phyloP scores from a whole-genome alignment of 2,797 vertebrate species.

The Scarus forsteni region DNA sequence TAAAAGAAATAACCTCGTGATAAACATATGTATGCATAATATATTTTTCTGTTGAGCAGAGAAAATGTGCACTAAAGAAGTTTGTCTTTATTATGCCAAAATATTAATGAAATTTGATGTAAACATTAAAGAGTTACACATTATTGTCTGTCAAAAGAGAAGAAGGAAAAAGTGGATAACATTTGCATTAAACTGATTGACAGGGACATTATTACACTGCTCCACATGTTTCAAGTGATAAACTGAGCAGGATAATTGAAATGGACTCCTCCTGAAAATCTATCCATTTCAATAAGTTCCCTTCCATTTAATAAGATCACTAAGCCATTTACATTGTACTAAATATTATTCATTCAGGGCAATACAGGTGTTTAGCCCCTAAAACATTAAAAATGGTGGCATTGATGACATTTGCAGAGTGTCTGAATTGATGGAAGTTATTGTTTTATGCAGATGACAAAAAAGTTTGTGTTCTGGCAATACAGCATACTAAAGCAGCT shows the following conservation, averaged over 20 bases:
- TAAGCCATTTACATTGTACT: not conserved
- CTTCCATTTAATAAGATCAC: slow-evolving; percentile 15
- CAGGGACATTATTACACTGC: slow-evolving; percentile 62
- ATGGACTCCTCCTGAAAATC: slow-evolving; percentile 34
- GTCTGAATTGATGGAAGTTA: too few species aligned
- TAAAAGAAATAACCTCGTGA: slow-evolving; percentile 88
- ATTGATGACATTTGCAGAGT: too few species aligned
- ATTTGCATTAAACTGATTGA: slow-evolving; percentile 61
- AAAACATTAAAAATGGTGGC: too few species aligned
- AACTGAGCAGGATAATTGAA: slow-evolving; percentile 63
- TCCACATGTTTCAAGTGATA: slow-evolving; percentile 60
- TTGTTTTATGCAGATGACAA: too few species aligned
- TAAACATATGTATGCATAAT: slow-evolving; percentile 57
- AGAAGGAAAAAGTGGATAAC: slow-evolving; percentile 19
- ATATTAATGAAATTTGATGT: slow-evolving; percentile 49
- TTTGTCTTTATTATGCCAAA: slow-evolving; percentile 26
- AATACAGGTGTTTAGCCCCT: too few species aligned
- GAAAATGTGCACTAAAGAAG: not conserved
- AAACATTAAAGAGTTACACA: slow-evolving; percentile 28
- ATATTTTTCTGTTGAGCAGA: slow-evolving; percentile 42
- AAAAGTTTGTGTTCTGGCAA: too few species aligned
- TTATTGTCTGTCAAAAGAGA: slow-evolving; percentile 27
- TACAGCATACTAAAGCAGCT: too few species aligned
- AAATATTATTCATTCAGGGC: too few species aligned
- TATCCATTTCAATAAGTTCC: slow-evolving; percentile 48